Conservation (phyloP, 2,888 invertebrate genomes). For the Beris chalybata region DNA sequence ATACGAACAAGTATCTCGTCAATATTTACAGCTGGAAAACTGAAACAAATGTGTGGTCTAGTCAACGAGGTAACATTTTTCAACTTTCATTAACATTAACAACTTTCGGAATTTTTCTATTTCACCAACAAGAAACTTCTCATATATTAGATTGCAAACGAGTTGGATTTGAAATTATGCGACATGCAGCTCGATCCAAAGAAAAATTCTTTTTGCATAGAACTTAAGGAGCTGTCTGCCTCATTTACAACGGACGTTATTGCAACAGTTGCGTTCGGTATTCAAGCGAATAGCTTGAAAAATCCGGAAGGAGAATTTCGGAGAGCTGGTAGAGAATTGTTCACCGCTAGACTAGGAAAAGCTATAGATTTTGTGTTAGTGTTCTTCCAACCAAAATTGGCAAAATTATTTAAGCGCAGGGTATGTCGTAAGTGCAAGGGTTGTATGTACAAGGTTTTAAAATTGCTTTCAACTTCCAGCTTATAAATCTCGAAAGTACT, state of each 20-base stretch:
- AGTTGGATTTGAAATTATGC: constrained; percentile 22
- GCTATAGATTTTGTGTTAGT: constrained; percentile 47
- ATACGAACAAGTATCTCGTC: constrained; percentile 57
- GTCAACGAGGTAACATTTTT: constrained; percentile 51
- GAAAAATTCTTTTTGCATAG: background rate
- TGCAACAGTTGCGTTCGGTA: constrained; percentile 51
- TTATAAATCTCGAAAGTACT: constrained; percentile 47
- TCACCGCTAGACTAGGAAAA: constrained; percentile 43
- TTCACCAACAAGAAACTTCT: constrained; percentile 39
- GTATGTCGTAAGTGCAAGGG: too few relatives aligned
- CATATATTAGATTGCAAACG: constrained; percentile 18
- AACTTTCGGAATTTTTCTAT: constrained; percentile 51
- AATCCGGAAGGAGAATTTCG: constrained; percentile 51
- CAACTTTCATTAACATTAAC: too few relatives aligned
- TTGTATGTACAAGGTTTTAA: too few relatives aligned
- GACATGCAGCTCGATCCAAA: background rate
- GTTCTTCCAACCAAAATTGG: constrained; percentile 51
- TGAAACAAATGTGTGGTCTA: constrained; percentile 54
- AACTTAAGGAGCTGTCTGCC: background rate
- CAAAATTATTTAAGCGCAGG: too few relatives aligned
- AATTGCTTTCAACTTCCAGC: constrained; percentile 34
- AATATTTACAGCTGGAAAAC: constrained; percentile 55
- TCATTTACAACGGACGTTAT: constrained; percentile 51
- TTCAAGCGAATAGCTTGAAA: constrained; percentile 49
- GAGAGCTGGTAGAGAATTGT: constrained; percentile 44